Percentiles rank a stretch among this genome's conserved stretches.
These are phyloP conservation scores for Poecilia latipinna DNA, from an alignment of 2,113 vertebrate genomes.

Conservation along the genomic window DNA sequence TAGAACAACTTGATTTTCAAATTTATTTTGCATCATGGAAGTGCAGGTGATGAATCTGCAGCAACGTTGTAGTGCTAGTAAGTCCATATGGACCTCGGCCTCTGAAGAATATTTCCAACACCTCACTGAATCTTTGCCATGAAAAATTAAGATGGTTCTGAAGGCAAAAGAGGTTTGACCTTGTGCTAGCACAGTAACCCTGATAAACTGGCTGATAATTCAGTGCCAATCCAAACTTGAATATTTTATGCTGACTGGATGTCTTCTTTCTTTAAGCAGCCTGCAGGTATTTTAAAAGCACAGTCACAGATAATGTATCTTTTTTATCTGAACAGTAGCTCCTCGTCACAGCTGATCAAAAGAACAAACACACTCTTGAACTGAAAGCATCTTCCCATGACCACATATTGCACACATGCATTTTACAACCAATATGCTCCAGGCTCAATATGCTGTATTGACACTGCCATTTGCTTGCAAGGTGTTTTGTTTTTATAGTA, in stretches of 20 bases:
- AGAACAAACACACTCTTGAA: slow-evolving; percentile 1
- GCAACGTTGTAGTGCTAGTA: no score
- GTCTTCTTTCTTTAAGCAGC: no score
- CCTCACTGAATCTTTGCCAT: no score
- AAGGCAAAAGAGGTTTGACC: no score
- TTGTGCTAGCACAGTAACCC: no score
- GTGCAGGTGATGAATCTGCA: no score
- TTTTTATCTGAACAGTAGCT: slow-evolving; percentile 21
- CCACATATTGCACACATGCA: neutral
- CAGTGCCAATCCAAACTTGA: neutral
- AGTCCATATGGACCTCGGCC: no score
- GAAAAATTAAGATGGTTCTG: no score
- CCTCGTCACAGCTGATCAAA: slow-evolving; percentile 28
- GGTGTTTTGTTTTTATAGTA: neutral
- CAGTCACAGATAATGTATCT: slow-evolving; percentile 21
- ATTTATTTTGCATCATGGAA: no score
- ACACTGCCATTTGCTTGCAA: slow-evolving; percentile 32
- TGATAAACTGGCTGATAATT: no score
- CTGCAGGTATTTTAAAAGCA: neutral
- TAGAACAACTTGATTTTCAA: no score
- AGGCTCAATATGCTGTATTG: slow-evolving; percentile 24
- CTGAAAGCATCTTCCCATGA: neutral
- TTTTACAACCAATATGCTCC: slow-evolving; percentile 18
- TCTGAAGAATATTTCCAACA: no score
- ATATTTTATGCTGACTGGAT: slow-evolving; percentile 16